Conservation (phyloP, 2,888 invertebrate genomes). For the Tanytarsus gracilentus region DNA sequence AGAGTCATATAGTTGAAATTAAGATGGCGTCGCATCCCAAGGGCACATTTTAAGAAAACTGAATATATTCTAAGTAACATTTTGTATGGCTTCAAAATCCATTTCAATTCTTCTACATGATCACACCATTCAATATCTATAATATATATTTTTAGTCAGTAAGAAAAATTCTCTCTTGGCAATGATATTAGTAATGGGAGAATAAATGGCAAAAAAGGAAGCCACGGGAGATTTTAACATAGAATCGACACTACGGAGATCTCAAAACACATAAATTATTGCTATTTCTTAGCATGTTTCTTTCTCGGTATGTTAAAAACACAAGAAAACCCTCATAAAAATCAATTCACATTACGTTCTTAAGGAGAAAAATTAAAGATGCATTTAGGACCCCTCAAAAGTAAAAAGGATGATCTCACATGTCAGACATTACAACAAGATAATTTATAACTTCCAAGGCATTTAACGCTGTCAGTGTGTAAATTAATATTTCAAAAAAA, state of each 20-base stretch:
- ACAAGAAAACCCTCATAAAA: neutral
- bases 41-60: too few species aligned
- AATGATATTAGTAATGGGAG: too few species aligned
- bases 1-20: too few species aligned
- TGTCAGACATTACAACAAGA: conserved; percentile 10
- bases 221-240: conserved; percentile 4
- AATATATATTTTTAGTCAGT: too few species aligned
- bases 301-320: neutral
- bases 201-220: neutral
- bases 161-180: too few species aligned
- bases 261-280: conserved; percentile 8
- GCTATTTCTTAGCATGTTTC: too few species aligned
- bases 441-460: conserved; percentile 20
- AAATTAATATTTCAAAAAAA: conserved; percentile 3
- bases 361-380: neutral
- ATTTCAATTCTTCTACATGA: too few species aligned
- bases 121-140: too few species aligned
- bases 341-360: too few species aligned
- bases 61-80: too few species aligned
- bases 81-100: too few species aligned
- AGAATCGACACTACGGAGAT: conserved; percentile 13
- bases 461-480: conserved; percentile 17
- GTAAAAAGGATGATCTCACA: neutral
- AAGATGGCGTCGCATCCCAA: too few species aligned
- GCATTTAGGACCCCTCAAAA: neutral